Evolutionary conservation across 2,113 vertebrate genomes (phyloP).

Genomic region (Phrynosoma platyrhinos): DNA sequence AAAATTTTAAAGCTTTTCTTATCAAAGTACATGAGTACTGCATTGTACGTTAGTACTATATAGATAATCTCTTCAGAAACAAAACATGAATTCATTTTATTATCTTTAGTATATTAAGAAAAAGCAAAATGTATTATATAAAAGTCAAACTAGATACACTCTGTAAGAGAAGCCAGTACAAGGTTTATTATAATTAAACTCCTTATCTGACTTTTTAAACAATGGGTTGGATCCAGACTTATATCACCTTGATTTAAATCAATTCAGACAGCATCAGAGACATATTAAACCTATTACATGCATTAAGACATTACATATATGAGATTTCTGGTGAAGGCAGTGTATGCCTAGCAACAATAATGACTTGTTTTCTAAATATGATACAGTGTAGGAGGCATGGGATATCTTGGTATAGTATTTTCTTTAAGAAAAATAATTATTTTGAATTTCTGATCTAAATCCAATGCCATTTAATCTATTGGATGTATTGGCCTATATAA

Average conservation of each 20-base stretch:
- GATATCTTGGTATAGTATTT: background rate
- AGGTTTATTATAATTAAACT: background rate
- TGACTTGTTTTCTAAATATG: background rate
- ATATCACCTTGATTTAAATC: background rate
- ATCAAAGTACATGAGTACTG: background rate
- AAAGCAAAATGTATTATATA: background rate
- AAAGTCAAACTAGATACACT: background rate
- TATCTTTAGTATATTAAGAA: background rate
- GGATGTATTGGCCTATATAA: background rate
- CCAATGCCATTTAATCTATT: background rate
- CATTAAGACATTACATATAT: no score
- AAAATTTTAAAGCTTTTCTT: slow-evolving; percentile 7
- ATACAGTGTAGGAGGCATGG: background rate
- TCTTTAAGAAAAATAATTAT: no score
- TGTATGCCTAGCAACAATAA: background rate
- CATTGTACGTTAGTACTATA: background rate
- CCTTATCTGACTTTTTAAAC: background rate
- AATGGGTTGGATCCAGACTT: background rate
- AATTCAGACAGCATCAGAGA: no score
- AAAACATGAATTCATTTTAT: background rate
- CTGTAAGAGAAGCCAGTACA: background rate
- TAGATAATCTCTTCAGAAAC: no score
- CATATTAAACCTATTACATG: no score
- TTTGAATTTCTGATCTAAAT: no score
- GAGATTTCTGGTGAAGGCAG: background rate